Evolutionary conservation across 2,888 invertebrate genomes (phyloP).

Genomic region (Seira ritae): DNA sequence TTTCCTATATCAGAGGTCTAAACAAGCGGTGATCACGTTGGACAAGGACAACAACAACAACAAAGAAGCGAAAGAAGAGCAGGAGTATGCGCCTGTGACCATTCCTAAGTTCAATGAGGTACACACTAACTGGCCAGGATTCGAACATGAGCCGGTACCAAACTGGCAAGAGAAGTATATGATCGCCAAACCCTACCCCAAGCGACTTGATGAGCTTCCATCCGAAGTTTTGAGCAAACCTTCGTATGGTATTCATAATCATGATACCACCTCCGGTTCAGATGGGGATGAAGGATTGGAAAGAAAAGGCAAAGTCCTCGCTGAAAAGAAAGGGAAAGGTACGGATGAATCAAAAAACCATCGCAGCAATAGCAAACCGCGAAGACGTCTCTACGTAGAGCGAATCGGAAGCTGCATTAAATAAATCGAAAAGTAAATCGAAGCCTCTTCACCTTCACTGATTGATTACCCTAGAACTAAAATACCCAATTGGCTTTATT

Average conservation of each 20-base stretch:
- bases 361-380: neutral
- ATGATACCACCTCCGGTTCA: neutral
- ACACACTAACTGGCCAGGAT: constrained; percentile 46
- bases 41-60: neutral
- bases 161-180: constrained; percentile 47
- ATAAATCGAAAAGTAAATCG: neutral
- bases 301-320: too few species aligned
- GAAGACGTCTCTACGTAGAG: neutral
- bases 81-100: constrained; percentile 16
- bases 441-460: too few species aligned
- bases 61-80: constrained; percentile 8
- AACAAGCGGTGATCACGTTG: too few species aligned
- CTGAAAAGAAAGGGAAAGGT: too few species aligned
- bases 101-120: constrained; percentile 41
- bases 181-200: constrained; percentile 43
- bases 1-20: too few species aligned
- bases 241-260: neutral
- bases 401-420: constrained; percentile 25
- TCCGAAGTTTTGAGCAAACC: neutral
- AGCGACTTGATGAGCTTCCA: neutral
- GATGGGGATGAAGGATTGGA: too few species aligned
- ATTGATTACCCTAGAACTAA: too few species aligned
- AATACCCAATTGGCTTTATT: too few species aligned
- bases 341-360: too few species aligned
- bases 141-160: constrained; percentile 44